A percentile compares a stretch with the other conserved stretches of the same genome.
These are phyloP conservation scores for Gnathonemus longibarbis DNA, from an alignment of 2,113 vertebrate species.

Conservation along the genomic window DNA sequence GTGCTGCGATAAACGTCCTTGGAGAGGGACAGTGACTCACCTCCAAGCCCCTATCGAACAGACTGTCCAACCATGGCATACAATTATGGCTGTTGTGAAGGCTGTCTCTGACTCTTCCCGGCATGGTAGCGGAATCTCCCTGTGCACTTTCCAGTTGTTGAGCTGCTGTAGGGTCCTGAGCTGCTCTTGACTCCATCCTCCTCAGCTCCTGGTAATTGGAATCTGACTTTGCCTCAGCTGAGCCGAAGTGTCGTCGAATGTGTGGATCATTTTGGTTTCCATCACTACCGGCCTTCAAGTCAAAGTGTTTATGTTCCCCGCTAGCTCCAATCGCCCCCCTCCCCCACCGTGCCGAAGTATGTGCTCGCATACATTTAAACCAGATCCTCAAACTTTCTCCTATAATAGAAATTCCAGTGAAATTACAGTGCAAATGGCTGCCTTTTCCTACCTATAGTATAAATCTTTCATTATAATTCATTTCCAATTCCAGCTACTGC, in stretches of 20 bases:
- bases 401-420: background rate
- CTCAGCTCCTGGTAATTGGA: background rate
- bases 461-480: slow-evolving; percentile 56
- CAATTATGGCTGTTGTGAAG: background rate
- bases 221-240: background rate
- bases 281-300: background rate
- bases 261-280: background rate
- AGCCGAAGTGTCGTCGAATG: background rate
- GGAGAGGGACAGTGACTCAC: background rate
- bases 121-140: background rate
- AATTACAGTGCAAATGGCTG: slow-evolving; percentile 23
- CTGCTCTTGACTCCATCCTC: background rate
- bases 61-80: background rate
- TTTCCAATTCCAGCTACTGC: slow-evolving; percentile 52
- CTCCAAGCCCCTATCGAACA: background rate
- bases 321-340: background rate
- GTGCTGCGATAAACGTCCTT: background rate
- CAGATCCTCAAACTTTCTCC: background rate
- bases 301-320: background rate
- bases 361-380: background rate
- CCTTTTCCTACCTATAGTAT: slow-evolving; percentile 40
- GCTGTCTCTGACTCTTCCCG: background rate
- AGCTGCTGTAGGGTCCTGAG: background rate
- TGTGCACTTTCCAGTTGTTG: background rate
- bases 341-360: background rate